Base-by-base conservation (phyloP, 2,797 vertebrate genomes). In the Ptychadena robeensis region DNA sequence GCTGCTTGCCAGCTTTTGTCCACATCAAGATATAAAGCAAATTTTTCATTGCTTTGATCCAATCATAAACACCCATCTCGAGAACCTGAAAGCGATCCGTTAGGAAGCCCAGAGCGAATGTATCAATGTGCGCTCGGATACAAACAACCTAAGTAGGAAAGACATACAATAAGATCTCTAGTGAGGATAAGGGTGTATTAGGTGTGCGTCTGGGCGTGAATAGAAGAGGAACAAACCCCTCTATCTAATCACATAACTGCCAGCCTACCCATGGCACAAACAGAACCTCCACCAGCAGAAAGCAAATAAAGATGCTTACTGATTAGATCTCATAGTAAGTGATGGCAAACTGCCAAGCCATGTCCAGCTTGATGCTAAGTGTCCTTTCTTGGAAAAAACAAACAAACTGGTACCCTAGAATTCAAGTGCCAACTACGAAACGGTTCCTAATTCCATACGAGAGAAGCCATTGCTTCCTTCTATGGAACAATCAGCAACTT, bases 351-450 rank as follows among this genome's bases (percentile, higher is more conserved):
- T 85, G 92, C 92, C 94, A 94, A 88, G 88, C 88, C 88, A 59
- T 87, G 91, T 90, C 94, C 92, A 91, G 90, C 90, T 87, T 89
- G 91, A 90, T 90, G 91, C 90, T 94, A 91, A 95, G 91, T 32
- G 88, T 90, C 90, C 92, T 92, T 94, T 92, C 89, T 77, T 87
- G 84, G 87, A 88, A 85, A n/a, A n/a, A n/a, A n/a, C 44, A 53
- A 53, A 53, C 3, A 89, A 88, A 88, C 89, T 88, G 84, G 87
- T 88, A 74, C 86, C 86, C 81, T 31, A 65, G 71, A 85, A 82
- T 87, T 79, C 77, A 88, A 89, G 91, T 91, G 87, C 86, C 89
- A 89, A 87, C 81, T 22, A 2, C 88, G 84, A 82, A 91, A 91
- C 90, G 91, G 79, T 90, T 87, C 85, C 87, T 79, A 48, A 87